phyloP scores from a whole-genome alignment of 1,140 invertebrate genomes.

The Drosophila equinoxialis region DNA sequence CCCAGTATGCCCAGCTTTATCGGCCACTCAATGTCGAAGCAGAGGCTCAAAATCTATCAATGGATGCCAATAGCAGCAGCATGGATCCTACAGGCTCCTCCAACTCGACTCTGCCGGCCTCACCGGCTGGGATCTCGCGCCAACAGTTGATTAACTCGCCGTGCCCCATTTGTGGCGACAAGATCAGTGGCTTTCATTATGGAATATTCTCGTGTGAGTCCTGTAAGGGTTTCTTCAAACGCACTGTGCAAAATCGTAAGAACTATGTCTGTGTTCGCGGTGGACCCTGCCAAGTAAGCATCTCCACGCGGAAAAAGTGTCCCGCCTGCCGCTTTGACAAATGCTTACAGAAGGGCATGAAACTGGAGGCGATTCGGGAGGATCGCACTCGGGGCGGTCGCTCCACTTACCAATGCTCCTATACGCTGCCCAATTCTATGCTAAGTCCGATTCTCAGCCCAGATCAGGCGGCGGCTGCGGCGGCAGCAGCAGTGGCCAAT shows the following conservation, averaged over 20 bases:
- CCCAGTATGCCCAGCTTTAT: conserved; percentile 83
- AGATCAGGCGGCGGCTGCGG: conserved; percentile 63
- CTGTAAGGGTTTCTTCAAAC: conserved; percentile 99
- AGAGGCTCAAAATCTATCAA: conserved; percentile 75
- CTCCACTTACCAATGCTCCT: conserved; percentile 97
- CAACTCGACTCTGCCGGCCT: conserved; percentile 49
- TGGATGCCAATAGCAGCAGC: conserved; percentile 45
- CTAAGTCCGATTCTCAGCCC: conserved; percentile 75
- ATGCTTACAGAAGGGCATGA: conserved; percentile 98
- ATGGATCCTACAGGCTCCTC: conserved; percentile 33
- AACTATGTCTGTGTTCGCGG: conserved; percentile 97
- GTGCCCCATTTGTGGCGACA: conserved; percentile 97
- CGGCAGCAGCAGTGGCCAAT: conserved; percentile 44
- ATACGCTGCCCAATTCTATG: conserved; percentile 90
- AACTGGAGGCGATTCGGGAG: conserved; percentile 97
- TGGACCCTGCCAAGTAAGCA: conserved; percentile 94
- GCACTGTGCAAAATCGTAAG: conserved; percentile 98
- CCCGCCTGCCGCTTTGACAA: conserved; percentile 98
- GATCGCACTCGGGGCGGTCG: conserved; percentile 97
- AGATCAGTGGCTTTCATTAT: conserved; percentile 97
- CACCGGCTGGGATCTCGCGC: conserved; percentile 90
- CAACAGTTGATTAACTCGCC: conserved; percentile 92
- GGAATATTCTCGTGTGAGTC: conserved; percentile 98
- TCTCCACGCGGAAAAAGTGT: conserved; percentile 97
- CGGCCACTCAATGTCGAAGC: conserved; percentile 78